These are phyloP conservation scores for Plestiodon gilberti DNA, from an alignment of 2,113 vertebrate species.

Conservation along the genomic window DNA sequence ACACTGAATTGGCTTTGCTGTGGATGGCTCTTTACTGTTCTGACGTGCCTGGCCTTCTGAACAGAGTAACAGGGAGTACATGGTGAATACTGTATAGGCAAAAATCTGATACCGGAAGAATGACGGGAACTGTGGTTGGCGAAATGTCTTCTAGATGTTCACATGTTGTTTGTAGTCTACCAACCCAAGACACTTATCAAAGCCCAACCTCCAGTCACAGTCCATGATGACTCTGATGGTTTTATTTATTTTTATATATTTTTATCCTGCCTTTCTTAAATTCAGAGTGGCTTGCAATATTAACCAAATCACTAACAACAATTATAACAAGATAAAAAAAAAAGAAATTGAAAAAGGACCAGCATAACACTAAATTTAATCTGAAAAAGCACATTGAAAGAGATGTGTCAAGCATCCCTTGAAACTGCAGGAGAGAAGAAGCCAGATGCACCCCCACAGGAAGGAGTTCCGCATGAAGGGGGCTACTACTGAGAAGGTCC, in stretches of 20 bases:
- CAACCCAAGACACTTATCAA: slow-evolving; percentile 19
- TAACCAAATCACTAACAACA: too few relatives aligned
- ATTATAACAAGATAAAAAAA: too few relatives aligned
- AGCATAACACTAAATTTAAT: too few relatives aligned
- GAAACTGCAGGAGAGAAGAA: too few relatives aligned
- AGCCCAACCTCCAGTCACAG: background rate
- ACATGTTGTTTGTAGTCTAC: background rate
- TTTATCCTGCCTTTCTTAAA: too few relatives aligned
- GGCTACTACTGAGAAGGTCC: too few relatives aligned
- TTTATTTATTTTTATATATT: background rate
- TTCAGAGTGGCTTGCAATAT: too few relatives aligned
- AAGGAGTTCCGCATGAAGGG: too few relatives aligned
- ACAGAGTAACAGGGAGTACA: slow-evolving; percentile 4
- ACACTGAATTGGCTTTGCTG: background rate
- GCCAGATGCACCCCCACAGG: too few relatives aligned
- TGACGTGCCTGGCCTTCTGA: background rate
- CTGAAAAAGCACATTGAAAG: too few relatives aligned
- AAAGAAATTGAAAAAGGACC: too few relatives aligned
- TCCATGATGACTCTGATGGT: background rate
- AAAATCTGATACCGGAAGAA: background rate
- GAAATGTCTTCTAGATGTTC: background rate
- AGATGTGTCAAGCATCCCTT: too few relatives aligned
- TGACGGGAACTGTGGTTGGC: background rate
- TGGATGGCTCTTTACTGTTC: background rate
- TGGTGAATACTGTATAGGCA: background rate